These are phyloP conservation scores for Marmota monax DNA, from an alignment of 2,113 vertebrate species.

Conservation along the genomic window DNA sequence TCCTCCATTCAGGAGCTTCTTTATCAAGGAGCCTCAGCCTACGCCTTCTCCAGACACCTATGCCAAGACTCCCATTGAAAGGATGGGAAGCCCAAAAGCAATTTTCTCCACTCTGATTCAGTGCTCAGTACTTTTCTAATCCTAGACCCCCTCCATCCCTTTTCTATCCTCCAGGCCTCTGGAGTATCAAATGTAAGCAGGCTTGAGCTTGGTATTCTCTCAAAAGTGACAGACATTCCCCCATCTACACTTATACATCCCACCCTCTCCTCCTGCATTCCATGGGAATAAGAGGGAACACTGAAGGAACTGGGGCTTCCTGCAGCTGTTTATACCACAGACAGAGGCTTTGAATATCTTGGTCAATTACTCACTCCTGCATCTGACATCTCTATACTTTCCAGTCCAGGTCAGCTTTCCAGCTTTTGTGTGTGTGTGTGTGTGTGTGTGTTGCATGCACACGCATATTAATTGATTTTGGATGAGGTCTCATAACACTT, in stretches of 20 bases:
- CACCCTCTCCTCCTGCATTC: rapidly evolving
- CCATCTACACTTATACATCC: no score
- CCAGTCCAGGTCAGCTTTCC: not conserved
- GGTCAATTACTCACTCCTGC: not conserved
- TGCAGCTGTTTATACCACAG: not conserved
- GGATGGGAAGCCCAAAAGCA: rapidly evolving
- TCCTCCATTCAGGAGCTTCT: not conserved
- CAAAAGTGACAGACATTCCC: not conserved
- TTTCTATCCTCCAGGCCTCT: rapidly evolving
- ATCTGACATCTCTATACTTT: not conserved
- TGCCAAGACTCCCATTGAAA: not conserved
- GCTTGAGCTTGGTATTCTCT: not conserved
- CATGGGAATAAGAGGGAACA: rapidly evolving
- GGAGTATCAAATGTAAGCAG: not conserved
- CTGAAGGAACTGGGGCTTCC: not conserved
- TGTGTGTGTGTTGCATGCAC: no score
- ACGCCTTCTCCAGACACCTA: not conserved
- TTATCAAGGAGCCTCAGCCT: not conserved
- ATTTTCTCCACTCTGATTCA: not conserved
- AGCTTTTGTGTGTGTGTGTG: no score
- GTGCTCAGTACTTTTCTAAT: not conserved
- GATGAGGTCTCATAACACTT: not conserved
- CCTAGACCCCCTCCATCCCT: rapidly evolving
- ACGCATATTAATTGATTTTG: not conserved
- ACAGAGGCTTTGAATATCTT: not conserved